Base-by-base conservation (phyloP, 2,888 invertebrate species). In the Sisyra terminalis region DNA sequence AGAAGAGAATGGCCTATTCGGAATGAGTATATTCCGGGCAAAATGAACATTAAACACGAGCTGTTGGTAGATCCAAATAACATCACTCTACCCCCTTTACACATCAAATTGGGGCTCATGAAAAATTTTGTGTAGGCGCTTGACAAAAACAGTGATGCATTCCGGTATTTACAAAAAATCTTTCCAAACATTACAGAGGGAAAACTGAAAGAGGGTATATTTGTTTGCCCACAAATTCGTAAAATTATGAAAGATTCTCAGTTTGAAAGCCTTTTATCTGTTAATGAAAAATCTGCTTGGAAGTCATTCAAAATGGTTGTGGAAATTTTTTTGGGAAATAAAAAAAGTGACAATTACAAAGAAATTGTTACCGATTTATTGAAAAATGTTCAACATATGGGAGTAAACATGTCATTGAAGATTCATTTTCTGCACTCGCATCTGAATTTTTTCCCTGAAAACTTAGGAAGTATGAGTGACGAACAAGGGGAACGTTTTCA, bases 1-100 rank as follows among this genome's bases (percentile, higher is more conserved):
- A 43, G 47, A 44, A 51, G 49, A 42, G 37, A 46, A 24, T 51
- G 49, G 48, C 47, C 48, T 17, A 6, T 31, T 29, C 38, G 49
- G 41, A 38, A 43, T 36, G 36, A 13, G 7, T 40, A 49, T 32
- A 24, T 15, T 3, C 31, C 44, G 18, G 45, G 48, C 8, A 18
- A 42, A 11, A 40, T 48, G 43, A 48, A 49, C 40, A 18, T 48
- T 14, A 42, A 43, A 31, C 32, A 24, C 13, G 14, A 44, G 29
- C 29, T 40, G 31, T 35, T 49, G 29, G 46, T 48, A 14, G 29
- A 40, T n/a, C 38, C 30, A 8, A 40, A 46, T 39, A 16, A 16
- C 8, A 16, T 14, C 2, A 2, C 31, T 15, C 41, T 45, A 11
- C 39, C 45, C n/a, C 24, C 44, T 32, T 31, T 39, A 45, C 44